phyloP scores from a whole-genome alignment of 1,140 invertebrate species.

The Drosophila bocqueti region DNA sequence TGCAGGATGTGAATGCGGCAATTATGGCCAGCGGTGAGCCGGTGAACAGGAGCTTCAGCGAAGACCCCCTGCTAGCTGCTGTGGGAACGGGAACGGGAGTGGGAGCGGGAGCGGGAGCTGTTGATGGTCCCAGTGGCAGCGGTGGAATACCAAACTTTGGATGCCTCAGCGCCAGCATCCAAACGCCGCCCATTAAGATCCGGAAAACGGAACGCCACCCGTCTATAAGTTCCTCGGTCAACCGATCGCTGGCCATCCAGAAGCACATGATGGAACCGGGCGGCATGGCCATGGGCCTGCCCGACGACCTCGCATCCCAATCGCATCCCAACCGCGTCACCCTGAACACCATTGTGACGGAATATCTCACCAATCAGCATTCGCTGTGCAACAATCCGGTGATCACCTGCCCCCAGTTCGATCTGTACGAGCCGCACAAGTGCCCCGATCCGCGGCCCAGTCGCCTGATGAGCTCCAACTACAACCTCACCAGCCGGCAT shows the following conservation, averaged over 20 bases:
- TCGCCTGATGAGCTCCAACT: conserved; percentile 88
- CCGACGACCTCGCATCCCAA: conserved; percentile 38
- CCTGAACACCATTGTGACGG: conserved; percentile 96
- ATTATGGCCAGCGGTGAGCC: conserved; percentile 59
- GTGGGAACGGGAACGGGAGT: neutral
- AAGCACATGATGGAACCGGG: conserved; percentile 86
- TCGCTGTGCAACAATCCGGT: conserved; percentile 97
- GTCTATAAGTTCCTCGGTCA: conserved; percentile 46
- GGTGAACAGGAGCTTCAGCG: conserved; percentile 36
- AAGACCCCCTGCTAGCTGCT: conserved; percentile 29
- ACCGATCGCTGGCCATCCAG: conserved; percentile 87
- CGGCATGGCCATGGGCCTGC: conserved; percentile 33
- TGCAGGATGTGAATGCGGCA: conserved; percentile 78
- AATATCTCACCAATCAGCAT: conserved; percentile 98
- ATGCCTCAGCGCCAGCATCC: conserved; percentile 32
- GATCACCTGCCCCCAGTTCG: conserved; percentile 95
- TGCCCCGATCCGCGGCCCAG: conserved; percentile 94
- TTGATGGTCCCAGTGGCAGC: neutral
- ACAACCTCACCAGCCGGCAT: conserved; percentile 89
- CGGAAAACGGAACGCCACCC: conserved; percentile 47
- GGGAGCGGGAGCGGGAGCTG: neutral
- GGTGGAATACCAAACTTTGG: conserved; percentile 54
- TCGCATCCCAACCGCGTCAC: conserved; percentile 87
- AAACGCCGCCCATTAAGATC: conserved; percentile 73
- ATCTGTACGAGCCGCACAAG: conserved; percentile 95